phyloP scores from a whole-genome alignment of 2,888 invertebrate genomes.

The Lingula anatina region DNA sequence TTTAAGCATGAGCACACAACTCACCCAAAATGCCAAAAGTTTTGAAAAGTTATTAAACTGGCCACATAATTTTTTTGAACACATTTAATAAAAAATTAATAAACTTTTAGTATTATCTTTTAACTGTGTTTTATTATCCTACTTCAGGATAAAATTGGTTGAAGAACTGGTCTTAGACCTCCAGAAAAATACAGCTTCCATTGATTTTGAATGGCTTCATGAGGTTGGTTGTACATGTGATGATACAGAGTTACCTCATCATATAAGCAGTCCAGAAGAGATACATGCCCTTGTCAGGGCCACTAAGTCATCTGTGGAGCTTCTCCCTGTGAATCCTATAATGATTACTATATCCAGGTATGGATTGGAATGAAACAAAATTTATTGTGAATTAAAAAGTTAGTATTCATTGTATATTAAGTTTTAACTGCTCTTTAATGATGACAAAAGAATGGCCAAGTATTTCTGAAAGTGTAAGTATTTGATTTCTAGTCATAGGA shows the following conservation, averaged over 20 bases:
- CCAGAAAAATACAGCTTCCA: conserved; percentile 14
- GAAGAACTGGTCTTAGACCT: not conserved
- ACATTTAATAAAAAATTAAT: too few relatives aligned
- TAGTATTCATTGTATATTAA: too few relatives aligned
- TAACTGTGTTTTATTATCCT: too few relatives aligned
- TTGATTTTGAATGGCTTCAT: conserved; percentile 73
- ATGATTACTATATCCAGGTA: conserved; percentile 69
- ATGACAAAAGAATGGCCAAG: not conserved
- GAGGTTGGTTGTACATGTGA: conserved; percentile 86
- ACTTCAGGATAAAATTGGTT: not conserved
- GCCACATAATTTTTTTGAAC: too few relatives aligned
- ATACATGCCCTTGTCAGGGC: conserved; percentile 61
- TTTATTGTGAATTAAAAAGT: too few relatives aligned
- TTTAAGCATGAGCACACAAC: too few relatives aligned
- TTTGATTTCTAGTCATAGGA: too few relatives aligned
- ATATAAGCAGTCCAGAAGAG: conserved; percentile 68
- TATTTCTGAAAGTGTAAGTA: too few relatives aligned
- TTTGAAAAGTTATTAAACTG: not conserved
- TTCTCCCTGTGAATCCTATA: conserved; percentile 65
- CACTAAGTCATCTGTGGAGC: conserved; percentile 59
- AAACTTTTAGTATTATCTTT: too few relatives aligned
- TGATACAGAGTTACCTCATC: conserved; percentile 73
- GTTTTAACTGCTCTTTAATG: too few relatives aligned
- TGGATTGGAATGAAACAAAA: too few relatives aligned
- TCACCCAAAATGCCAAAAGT: too few relatives aligned